Evolutionary conservation across 2,888 invertebrate genomes (phyloP).

Genomic region (Melitaea athalia): DNA sequence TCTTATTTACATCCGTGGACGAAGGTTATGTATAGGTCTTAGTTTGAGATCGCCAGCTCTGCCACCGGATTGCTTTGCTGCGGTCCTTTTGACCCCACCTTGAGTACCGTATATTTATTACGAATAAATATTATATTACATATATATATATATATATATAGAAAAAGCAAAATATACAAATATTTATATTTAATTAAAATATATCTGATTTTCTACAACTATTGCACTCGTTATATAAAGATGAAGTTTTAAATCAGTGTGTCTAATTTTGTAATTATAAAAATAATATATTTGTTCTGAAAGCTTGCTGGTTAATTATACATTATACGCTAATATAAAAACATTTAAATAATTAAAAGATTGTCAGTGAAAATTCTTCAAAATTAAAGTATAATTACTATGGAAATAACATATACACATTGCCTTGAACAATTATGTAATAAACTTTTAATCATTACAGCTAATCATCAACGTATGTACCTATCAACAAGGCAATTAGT

Average conservation of each 20-base stretch:
- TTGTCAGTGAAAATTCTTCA: no score
- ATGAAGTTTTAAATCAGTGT: constrained; percentile 2
- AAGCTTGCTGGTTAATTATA: background rate
- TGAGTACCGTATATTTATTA: constrained; percentile 36
- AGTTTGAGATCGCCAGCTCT: constrained; percentile 44
- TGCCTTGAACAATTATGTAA: no score
- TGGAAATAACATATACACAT: no score
- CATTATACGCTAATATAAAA: background rate
- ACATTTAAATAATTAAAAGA: no score
- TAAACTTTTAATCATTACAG: no score
- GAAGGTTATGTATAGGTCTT: constrained; percentile 41
- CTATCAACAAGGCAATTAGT: no score
- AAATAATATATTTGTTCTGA: background rate
- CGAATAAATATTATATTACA: constrained; percentile 28
- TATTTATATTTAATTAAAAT: background rate
- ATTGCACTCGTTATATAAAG: background rate
- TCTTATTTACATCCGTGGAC: constrained; percentile 32
- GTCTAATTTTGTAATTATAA: background rate
- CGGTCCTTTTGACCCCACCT: constrained; percentile 46
- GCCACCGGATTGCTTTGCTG: constrained; percentile 42
- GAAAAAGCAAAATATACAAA: constrained; percentile 21
- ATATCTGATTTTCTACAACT: constrained; percentile 11
- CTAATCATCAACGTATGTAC: no score
- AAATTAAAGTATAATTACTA: no score
- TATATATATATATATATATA: constrained; percentile 1